Conservation (phyloP, 1,140 invertebrate species). For the Proales similis region DNA sequence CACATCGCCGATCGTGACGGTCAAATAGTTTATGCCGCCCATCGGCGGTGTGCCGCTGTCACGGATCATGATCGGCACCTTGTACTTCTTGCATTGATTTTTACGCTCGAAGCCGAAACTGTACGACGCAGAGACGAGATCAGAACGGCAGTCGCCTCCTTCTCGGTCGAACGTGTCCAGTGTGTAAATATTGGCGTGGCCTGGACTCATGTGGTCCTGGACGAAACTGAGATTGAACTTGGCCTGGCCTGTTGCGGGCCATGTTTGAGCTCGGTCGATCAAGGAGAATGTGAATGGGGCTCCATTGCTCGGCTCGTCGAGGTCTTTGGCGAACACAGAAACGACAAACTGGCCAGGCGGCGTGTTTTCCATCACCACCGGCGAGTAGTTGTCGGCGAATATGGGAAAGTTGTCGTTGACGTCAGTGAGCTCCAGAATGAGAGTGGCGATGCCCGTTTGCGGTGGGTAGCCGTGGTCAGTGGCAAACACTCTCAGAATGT, state of each 20-base stretch:
- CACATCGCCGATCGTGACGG: conserved; percentile 87
- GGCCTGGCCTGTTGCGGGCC: conserved; percentile 66
- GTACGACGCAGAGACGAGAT: conserved; percentile 68
- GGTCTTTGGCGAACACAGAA: conserved; percentile 82
- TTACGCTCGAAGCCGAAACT: conserved; percentile 70
- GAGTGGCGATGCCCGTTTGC: conserved; percentile 85
- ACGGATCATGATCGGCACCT: conserved; percentile 48
- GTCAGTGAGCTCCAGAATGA: conserved; percentile 73
- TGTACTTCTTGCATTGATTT: conserved; percentile 41
- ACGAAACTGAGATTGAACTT: conserved; percentile 79
- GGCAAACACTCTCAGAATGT: conserved; percentile 77
- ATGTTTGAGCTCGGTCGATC: conserved; percentile 40
- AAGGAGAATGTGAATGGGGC: conserved; percentile 86
- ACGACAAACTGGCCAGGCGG: conserved; percentile 73
- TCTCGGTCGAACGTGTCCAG: conserved; percentile 73
- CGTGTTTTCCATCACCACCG: conserved; percentile 80
- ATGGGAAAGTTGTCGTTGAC: conserved; percentile 90
- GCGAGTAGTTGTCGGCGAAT: conserved; percentile 79
- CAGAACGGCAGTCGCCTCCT: conserved; percentile 86
- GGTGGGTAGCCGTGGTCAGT: conserved; percentile 81
- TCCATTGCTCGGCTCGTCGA: conserved; percentile 61
- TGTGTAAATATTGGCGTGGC: conserved; percentile 49
- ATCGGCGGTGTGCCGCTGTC: conserved; percentile 43
- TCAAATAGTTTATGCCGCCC: conserved; percentile 80
- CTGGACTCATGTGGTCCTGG: conserved; percentile 89